Conservation (phyloP, 2,888 invertebrate genomes). For the Cosmopolites sordidus region DNA sequence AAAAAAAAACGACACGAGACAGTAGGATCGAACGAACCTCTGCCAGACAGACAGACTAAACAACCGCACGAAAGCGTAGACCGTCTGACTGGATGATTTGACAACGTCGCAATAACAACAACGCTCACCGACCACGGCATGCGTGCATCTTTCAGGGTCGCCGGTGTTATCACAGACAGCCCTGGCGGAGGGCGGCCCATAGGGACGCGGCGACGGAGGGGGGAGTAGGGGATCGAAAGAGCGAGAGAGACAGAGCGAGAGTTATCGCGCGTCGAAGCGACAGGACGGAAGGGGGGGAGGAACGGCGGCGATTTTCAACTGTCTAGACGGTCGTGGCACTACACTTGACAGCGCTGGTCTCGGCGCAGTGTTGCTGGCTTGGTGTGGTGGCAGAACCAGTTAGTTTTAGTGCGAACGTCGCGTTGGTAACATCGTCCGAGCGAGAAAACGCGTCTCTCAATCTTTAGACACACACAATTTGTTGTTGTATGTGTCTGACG, state of each 20-base stretch:
- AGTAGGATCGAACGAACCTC: too few relatives aligned
- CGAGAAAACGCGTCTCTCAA: too few relatives aligned
- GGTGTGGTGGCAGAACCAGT: conserved; percentile 23
- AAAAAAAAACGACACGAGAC: too few relatives aligned
- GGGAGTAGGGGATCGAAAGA: conserved; percentile 3
- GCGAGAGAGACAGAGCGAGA: conserved; percentile 15
- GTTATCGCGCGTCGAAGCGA: conserved; percentile 17
- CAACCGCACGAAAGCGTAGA: conserved; percentile 12
- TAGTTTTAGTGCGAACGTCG: conserved; percentile 1
- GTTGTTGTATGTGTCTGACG: conserved; percentile 3
- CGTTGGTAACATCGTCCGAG: too few relatives aligned
- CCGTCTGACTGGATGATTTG: conserved; percentile 10
- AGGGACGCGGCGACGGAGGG: conserved; percentile 8
- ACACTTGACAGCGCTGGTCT: conserved; percentile 40
- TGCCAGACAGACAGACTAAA: conserved; percentile 22
- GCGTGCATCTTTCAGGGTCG: conserved; percentile 42
- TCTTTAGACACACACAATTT: neutral
- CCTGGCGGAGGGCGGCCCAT: conserved; percentile 34
- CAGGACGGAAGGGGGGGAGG: conserved; percentile 29
- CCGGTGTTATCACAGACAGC: conserved; percentile 40
- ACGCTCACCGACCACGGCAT: conserved; percentile 29
- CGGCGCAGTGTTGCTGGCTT: conserved; percentile 17
- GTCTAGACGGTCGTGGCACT: conserved; percentile 42
- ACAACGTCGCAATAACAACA: conserved; percentile 29
- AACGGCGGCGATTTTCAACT: conserved; percentile 36